phyloP scores from a whole-genome alignment of 2,888 invertebrate genomes.

The Peribatodes rhomboidaria region DNA sequence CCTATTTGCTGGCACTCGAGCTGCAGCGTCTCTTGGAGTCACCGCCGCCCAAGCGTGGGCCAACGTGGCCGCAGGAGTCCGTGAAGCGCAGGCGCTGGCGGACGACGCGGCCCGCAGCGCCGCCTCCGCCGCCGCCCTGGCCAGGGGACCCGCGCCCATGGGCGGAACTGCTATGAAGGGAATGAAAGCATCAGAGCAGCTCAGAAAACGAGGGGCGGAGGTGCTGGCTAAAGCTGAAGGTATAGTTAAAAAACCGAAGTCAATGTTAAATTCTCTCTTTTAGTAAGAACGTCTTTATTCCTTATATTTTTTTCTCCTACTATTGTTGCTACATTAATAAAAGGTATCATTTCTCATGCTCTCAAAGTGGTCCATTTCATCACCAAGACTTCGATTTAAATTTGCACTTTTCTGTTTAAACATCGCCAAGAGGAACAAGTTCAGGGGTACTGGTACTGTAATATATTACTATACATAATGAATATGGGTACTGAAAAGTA shows the following conservation, averaged over 20 bases:
- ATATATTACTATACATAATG: too few species aligned
- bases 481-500: too few species aligned
- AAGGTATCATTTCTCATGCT: too few species aligned
- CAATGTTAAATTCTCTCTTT: too few species aligned
- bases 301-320: too few species aligned
- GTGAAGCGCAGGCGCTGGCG: conserved; percentile 72
- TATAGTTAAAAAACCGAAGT: conserved; percentile 41
- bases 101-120: conserved; percentile 71
- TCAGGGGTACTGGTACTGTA: too few species aligned
- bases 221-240: conserved; percentile 72
- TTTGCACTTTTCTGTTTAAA: too few species aligned
- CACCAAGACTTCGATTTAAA: too few species aligned
- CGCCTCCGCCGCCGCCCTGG: conserved; percentile 71
- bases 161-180: conserved; percentile 83
- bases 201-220: conserved; percentile 83
- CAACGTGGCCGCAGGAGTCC: conserved; percentile 85
- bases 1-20: conserved; percentile 89
- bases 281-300: too few species aligned
- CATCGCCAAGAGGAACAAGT: too few species aligned
- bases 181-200: conserved; percentile 82
- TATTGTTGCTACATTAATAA: too few species aligned
- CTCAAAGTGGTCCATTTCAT: too few species aligned
- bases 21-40: conserved; percentile 91
- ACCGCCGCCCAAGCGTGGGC: conserved; percentile 88
- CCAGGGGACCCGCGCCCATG: conserved; percentile 73